Percentiles rank a stretch among this genome's conserved stretches.
These are phyloP conservation scores for Eutolmus rufibarbis DNA, from an alignment of 2,888 invertebrate species.

Conservation along the genomic window DNA sequence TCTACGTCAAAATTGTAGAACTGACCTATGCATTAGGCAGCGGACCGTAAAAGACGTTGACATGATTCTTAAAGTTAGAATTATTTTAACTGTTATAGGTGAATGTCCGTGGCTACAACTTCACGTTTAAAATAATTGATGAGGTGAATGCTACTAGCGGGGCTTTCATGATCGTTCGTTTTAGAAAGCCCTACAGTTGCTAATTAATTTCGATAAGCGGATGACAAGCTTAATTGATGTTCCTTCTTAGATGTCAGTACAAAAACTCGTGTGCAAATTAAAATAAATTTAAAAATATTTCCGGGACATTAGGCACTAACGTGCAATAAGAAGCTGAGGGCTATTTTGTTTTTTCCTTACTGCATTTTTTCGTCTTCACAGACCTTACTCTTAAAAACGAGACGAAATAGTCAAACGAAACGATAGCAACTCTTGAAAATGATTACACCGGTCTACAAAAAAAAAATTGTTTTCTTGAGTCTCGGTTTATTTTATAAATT, in stretches of 20 bases:
- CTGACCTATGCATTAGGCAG: not conserved
- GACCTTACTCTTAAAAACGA: no score
- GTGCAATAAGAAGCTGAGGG: not conserved
- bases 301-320: not conserved
- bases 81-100: not conserved
- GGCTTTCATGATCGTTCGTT: not conserved
- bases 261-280: not conserved
- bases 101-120: not conserved
- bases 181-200: not conserved
- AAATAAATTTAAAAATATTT: not conserved
- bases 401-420: no score
- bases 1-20: not conserved
- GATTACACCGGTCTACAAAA: no score
- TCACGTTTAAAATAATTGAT: not conserved
- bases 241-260: not conserved
- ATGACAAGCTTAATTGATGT: not conserved
- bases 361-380: no score
- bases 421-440: no score
- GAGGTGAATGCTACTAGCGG: not conserved
- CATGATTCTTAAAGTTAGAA: not conserved
- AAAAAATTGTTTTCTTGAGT: no score
- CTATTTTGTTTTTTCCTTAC: no score
- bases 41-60: not conserved
- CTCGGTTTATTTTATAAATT: no score
- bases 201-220: not conserved